Base-by-base conservation (phyloP, 64 coral and sea anemone genomes). In the Pocillopora verrucosa region DNA sequence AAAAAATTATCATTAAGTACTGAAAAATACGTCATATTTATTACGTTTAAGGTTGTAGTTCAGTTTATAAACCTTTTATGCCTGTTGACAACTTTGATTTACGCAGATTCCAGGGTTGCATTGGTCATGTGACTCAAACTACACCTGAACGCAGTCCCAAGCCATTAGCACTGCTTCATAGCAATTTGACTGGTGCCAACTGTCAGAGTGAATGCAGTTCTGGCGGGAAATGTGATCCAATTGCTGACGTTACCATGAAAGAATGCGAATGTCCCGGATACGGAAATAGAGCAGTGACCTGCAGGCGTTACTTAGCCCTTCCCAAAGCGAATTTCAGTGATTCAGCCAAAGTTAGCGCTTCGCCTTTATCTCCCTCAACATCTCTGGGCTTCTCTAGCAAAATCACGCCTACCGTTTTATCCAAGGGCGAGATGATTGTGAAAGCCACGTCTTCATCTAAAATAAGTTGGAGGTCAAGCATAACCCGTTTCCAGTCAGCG, bases 191-290 rank as follows among this genome's bases (percentile, higher is more conserved):
- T n/a, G 65, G 11, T 11, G 37, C 22, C 9, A 4, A 5, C 1
- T 85, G 63, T 85, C 34, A 34, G 13, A 72, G 65, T 11, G 19
- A 56, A 9, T 85, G 82, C 13, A 20, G 13, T 1, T 56, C 45
- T 10, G 82, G 65, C 82, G 20, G 65, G 41, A 70, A 51, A 25
- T 85, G 82, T 65, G 25, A 72, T 57, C 34, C n/a, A 10, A 70
- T 16, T 7, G 65, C 57, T 57, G 38, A 85, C 20, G 65, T 85
- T 36, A 85, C 19, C 24, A 37, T 20, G n/a, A 72, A 56, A 25
- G 82, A 85, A 72, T 85, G 82, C 35, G 37, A 85, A 57, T 85
- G 82, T 57, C 82, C 65, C 82, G 38, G 65, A 57, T 72, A 57
- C 68, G 37, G 6, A 85, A 57, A 72, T 20, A 19, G 57, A 22